phyloP scores from a whole-genome alignment of 2,888 invertebrate genomes.

The Silvanus unidentatus region DNA sequence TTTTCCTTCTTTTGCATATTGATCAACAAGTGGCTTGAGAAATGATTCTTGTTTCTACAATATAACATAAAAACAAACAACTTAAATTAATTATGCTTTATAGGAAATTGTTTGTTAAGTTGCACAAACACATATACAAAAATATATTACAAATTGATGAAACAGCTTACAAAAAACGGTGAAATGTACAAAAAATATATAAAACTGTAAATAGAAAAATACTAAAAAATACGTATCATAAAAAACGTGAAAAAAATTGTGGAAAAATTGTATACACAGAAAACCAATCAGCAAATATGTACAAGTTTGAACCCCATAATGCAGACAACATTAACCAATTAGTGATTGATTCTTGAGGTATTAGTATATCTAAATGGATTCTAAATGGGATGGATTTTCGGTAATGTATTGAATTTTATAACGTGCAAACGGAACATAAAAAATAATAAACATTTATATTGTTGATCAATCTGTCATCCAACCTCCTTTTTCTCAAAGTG shows the following conservation, averaged over 20 bases:
- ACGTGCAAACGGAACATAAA: slow-evolving; percentile 32
- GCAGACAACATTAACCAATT: slow-evolving; percentile 38
- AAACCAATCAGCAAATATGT: slow-evolving; percentile 26
- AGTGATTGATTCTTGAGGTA: background rate
- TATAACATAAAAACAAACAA: slow-evolving; percentile 13
- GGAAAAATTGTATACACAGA: slow-evolving; percentile 24
- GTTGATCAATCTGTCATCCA: slow-evolving; percentile 50
- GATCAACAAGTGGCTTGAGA: slow-evolving; percentile 90
- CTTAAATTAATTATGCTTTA: background rate
- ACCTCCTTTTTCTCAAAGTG: slow-evolving; percentile 81
- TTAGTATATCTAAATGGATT: slow-evolving; percentile 11
- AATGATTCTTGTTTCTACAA: slow-evolving; percentile 87
- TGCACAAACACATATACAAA: slow-evolving; percentile 12
- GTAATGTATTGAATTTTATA: slow-evolving; percentile 8
- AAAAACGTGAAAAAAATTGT: slow-evolving; percentile 28
- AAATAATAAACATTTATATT: slow-evolving; percentile 28
- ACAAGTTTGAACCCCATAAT: slow-evolving; percentile 28
- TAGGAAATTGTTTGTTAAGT: background rate
- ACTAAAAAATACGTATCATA: slow-evolving; percentile 27
- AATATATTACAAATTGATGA: slow-evolving; percentile 22
- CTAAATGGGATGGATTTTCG: slow-evolving; percentile 13
- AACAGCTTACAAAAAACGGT: slow-evolving; percentile 35
- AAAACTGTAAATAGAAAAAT: slow-evolving; percentile 22
- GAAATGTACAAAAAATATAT: slow-evolving; percentile 27
- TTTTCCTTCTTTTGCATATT: slow-evolving; percentile 90